Base-by-base conservation (phyloP, 2,797 vertebrate genomes). In the Lindbergichthys nudifrons region DNA sequence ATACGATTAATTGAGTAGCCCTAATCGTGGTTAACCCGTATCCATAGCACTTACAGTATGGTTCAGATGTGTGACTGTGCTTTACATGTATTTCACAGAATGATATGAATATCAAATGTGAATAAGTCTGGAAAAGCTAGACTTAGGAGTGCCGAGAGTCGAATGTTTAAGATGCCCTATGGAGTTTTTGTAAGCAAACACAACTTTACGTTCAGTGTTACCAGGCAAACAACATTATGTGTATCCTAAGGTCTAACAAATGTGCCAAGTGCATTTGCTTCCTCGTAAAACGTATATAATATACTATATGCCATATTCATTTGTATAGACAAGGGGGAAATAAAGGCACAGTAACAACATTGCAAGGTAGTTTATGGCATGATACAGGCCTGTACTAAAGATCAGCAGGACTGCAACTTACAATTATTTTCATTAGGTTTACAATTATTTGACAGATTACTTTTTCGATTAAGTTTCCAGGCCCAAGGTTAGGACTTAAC, bases 1-100 rank as follows among this genome's bases (percentile, higher is more conserved):
- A n/a, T n/a, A n/a, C n/a, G n/a, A n/a, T n/a, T n/a, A n/a, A n/a
- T n/a, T n/a, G n/a, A n/a, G n/a, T n/a, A n/a, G n/a, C n/a, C n/a
- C n/a, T n/a, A 39, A 41, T 46, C 52, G 39, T 59, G 43, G 19
- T 56, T n/a, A 73, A 14, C 23, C 23, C 36, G n/a, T 63, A 68
- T 21, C 48, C 32, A 36, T 36, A 36, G 32, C 32, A 6, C 45
- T 15, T 21, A 36, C 32, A 9, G 32, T 9, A 16, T 45, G 9
- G 8, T 50, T 23, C 26, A 36, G n/a, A 18, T 54, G 50, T 64
- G 39, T 51, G 30, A 30, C 16, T 36, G 9, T 36, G 5, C 47
- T 14, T 18, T 32, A 18, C 53, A 13, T 21, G 45, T 9, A 36
- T 36, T 36, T 36, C 8, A 36, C 8, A 36, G 32, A 7, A 36